Evolutionary conservation across 2,797 vertebrate species (phyloP), one percentile per base, ranked within the genome.

Genomic region (Podargus strigoides): DNA sequence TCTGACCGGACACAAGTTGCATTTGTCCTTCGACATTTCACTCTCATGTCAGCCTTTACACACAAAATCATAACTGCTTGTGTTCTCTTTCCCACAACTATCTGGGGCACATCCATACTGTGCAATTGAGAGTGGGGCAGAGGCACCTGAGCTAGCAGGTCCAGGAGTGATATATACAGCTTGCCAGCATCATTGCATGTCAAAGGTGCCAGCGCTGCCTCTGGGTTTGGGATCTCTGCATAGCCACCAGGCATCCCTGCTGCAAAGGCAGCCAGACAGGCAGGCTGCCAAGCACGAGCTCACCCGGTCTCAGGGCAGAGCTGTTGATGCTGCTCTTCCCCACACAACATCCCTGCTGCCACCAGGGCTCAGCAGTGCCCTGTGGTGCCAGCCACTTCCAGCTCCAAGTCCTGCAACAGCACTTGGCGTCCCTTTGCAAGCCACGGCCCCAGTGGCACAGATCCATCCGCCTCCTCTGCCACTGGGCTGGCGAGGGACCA

Each of bases 61-160:
- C 2, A 0, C 39, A 56, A 24, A 59, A 23, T 11, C 3, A 0
- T 3, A n/a, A 58, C 42, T 0, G 1, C 8, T 5, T 2, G 7
- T 12, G 68, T 37, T 28, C 14, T 12, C 36, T 42, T 36, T 24
- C 41, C 85, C 1, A 1, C 20, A 1, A 7, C 8, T 34, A 50
- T 12, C 32, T 2, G 11, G 17, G n/a, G 62, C 41, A 36, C 58
- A 30, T 53, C 44, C 21, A 18, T 4, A 32, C 41, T 1, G 3
- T 14, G 64, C 19, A 5, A 26, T 2, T 0, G 4, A 39, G 46
- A 50, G 56, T 3, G 28, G 55, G 46, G 32, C 63, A 64, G 10
- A 27, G 44, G 42, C 67, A 87, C 64, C 7, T 3, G 23, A 86
- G 67, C 41, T 7, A 36, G 18, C 56, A 70, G 68, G 21, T 21